Percentiles rank a stretch among this genome's conserved stretches.
Evolutionary conservation across 2,888 invertebrate genomes (phyloP).

Genomic region (Ptychoptera contaminata): DNA sequence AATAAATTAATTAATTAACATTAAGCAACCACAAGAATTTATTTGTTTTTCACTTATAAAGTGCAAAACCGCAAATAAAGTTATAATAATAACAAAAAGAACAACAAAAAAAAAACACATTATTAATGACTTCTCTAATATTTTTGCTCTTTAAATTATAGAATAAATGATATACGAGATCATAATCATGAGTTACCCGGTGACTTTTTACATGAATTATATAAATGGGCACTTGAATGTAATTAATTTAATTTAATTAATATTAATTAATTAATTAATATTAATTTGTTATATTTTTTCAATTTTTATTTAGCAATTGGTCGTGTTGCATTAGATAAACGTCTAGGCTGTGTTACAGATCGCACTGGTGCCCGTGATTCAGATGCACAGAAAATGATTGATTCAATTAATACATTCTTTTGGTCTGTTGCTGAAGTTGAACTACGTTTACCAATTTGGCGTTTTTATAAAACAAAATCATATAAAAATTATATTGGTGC

Average conservation of each 20-base stretch:
- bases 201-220: conserved; percentile 75
- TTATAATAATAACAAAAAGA: not conserved
- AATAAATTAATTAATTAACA: too few species aligned
- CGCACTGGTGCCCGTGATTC: conserved; percentile 33
- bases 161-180: conserved; percentile 46
- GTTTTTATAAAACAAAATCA: conserved; percentile 50
- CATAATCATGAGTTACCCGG: conserved; percentile 54
- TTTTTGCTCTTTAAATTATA: conserved; percentile 29
- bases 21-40: too few species aligned
- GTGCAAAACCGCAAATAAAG: not conserved
- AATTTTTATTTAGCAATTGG: conserved; percentile 51
- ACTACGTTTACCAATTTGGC: conserved; percentile 58
- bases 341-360: conserved; percentile 56
- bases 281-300: not conserved
- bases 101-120: not conserved
- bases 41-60: too few species aligned
- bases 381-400: conserved; percentile 60
- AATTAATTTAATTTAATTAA: conserved; percentile 26
- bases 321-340: conserved; percentile 62
- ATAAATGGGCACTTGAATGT: conserved; percentile 91
- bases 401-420: conserved; percentile 60
- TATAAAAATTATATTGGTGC: conserved; percentile 55
- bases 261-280: not conserved
- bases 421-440: conserved; percentile 62
- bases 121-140: not conserved